These are phyloP conservation scores for Drosophila mercatorum DNA, from an alignment of 2,888 invertebrate genomes.

Conservation along the genomic window DNA sequence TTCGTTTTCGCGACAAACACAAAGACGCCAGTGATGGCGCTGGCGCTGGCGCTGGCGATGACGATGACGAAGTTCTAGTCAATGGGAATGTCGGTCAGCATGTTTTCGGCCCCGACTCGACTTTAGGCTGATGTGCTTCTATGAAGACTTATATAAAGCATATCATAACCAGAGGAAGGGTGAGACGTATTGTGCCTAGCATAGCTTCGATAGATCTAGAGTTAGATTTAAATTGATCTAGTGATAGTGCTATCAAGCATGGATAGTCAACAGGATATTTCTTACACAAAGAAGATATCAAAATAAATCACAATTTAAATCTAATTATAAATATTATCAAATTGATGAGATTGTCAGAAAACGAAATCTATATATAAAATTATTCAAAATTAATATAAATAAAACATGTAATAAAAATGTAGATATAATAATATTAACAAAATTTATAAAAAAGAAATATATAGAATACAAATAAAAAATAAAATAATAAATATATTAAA, in stretches of 20 bases:
- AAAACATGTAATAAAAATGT: too few relatives aligned
- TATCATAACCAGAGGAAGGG: background rate
- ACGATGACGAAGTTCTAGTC: conserved; percentile 42
- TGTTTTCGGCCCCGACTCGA: conserved; percentile 30
- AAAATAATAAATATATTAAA: background rate
- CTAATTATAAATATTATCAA: too few relatives aligned
- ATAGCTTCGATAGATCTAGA: background rate
- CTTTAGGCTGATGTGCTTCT: conserved; percentile 11
- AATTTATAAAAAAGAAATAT: too few relatives aligned
- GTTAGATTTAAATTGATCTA: background rate
- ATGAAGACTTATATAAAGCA: conserved; percentile 68
- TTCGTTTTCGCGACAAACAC: conserved; percentile 67
- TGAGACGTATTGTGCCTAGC: background rate
- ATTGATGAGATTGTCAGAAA: too few relatives aligned
- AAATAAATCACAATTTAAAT: too few relatives aligned
- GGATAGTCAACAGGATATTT: too few relatives aligned
- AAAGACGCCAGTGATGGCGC: conserved; percentile 6
- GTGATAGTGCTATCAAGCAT: background rate
- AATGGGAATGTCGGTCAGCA: conserved; percentile 52
- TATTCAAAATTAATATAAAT: too few relatives aligned
- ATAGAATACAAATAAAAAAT: background rate
- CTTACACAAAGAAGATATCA: too few relatives aligned
- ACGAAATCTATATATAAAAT: too few relatives aligned
- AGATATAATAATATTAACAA: too few relatives aligned
- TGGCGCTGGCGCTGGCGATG: conserved; percentile 37